phyloP scores from a whole-genome alignment of 53 echinoderm and acorn worm species.

The Holothuria leucospilota region DNA sequence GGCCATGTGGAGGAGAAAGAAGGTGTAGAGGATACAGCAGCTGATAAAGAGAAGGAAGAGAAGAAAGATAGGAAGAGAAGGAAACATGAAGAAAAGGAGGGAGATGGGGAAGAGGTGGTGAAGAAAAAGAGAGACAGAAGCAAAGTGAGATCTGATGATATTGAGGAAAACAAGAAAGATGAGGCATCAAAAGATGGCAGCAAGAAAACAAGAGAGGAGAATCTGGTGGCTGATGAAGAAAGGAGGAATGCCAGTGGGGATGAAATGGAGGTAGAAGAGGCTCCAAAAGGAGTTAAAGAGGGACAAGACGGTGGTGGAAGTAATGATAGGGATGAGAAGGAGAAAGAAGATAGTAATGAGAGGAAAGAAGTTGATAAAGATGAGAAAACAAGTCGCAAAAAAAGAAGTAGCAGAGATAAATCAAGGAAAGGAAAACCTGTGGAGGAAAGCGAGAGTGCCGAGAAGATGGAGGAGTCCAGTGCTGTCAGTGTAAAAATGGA shows the following conservation, averaged over 20 bases:
- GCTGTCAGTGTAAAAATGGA: background rate
- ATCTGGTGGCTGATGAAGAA: background rate
- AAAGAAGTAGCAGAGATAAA: background rate
- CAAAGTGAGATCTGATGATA: constrained; percentile 17
- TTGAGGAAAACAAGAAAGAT: constrained; percentile 21
- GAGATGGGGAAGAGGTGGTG: constrained; percentile 7
- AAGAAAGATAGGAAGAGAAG: constrained; percentile 7
- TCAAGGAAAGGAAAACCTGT: constrained; percentile 14
- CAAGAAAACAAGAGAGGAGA: background rate
- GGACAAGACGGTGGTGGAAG: background rate
- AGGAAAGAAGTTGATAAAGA: background rate
- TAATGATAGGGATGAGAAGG: background rate
- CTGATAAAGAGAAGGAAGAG: constrained; percentile 21
- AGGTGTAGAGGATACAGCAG: background rate
- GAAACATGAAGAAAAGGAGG: background rate
- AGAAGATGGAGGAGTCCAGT: constrained; percentile 27
- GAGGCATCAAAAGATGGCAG: constrained; percentile 19
- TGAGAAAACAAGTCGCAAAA: background rate
- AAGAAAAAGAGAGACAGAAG: constrained; percentile 7
- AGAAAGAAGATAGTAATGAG: constrained; percentile 33
- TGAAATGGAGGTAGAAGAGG: constrained; percentile 12
- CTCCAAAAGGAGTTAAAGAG: background rate
- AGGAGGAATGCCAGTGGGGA: background rate
- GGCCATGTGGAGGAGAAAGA: constrained; percentile 46
- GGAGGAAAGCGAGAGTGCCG: background rate